A percentile compares a stretch with the other conserved stretches of the same genome.
These are phyloP conservation scores for Neria commutata DNA, from an alignment of 2,888 invertebrate species.

Conservation along the genomic window DNA sequence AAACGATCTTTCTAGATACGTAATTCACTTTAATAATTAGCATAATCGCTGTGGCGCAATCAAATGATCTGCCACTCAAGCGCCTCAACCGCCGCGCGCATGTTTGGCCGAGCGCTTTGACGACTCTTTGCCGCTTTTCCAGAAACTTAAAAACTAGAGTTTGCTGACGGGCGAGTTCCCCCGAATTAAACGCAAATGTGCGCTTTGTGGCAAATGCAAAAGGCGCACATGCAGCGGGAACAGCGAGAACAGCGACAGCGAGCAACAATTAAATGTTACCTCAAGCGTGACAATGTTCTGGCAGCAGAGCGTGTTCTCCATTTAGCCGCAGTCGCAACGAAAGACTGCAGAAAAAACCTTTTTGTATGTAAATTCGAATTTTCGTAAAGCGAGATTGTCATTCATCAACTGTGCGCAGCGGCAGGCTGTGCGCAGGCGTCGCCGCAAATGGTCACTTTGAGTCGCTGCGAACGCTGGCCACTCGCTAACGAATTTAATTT, in stretches of 20 bases:
- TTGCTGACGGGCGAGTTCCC: too few relatives aligned
- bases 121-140: neutral
- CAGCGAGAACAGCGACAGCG: constrained; percentile 5
- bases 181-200: too few relatives aligned
- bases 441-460: too few relatives aligned
- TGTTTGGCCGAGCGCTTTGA: constrained; percentile 5
- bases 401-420: constrained; percentile 29
- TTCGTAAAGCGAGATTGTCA: constrained; percentile 24
- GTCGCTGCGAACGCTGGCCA: too few relatives aligned
- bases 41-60: constrained; percentile 35
- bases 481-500: constrained; percentile 1
- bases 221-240: neutral
- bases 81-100: constrained; percentile 10
- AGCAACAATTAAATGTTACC: constrained; percentile 10
- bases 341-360: constrained; percentile 22
- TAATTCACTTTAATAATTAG: constrained; percentile 22
- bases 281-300: constrained; percentile 9
- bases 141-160: neutral
- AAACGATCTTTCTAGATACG: too few relatives aligned
- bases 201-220: neutral
- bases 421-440: constrained; percentile 26
- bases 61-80: constrained; percentile 34
- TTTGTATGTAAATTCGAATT: constrained; percentile 39
- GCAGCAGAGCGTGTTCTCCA: neutral
- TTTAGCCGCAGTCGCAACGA: too few relatives aligned